Evolutionary conservation across 2,113 vertebrate genomes (phyloP).

Genomic region (Semicossyphus pulcher): DNA sequence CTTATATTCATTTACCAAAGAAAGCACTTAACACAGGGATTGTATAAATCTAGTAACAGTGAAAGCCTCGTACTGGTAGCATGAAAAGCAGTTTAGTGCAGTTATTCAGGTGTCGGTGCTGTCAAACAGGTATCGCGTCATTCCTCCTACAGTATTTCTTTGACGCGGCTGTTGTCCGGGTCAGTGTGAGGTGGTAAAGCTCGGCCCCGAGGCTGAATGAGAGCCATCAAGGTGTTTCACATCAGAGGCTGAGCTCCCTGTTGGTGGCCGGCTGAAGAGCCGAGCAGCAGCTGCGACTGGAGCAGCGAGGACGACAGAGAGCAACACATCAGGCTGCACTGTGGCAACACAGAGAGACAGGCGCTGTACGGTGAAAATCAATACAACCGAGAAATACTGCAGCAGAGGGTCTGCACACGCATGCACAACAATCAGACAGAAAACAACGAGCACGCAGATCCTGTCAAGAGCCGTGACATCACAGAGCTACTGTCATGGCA

Average conservation of each 20-base stretch:
- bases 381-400: slow-evolving; percentile 37
- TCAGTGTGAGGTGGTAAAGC: slow-evolving; percentile 35
- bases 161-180: slow-evolving; percentile 23
- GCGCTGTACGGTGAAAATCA: slow-evolving; percentile 38
- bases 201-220: slow-evolving; percentile 29
- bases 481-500: slow-evolving; percentile 28
- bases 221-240: slow-evolving; percentile 56
- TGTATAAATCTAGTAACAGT: too few relatives aligned
- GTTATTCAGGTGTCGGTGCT: not conserved
- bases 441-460: not conserved
- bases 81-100: not conserved
- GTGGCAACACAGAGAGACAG: slow-evolving; percentile 21
- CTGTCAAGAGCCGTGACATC: slow-evolving; percentile 7
- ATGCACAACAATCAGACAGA: slow-evolving; percentile 7
- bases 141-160: slow-evolving; percentile 17
- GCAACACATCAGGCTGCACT: slow-evolving; percentile 25
- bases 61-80: not conserved
- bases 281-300: slow-evolving; percentile 45
- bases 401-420: slow-evolving; percentile 9
- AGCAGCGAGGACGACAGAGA: slow-evolving; percentile 33
- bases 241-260: slow-evolving; percentile 48
- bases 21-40: too few relatives aligned
- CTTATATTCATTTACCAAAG: too few relatives aligned
- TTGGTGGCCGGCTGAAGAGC: slow-evolving; percentile 32
- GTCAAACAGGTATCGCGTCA: not conserved